phyloP scores from a whole-genome alignment of 2,113 vertebrate species.

The Vicugna pacos region DNA sequence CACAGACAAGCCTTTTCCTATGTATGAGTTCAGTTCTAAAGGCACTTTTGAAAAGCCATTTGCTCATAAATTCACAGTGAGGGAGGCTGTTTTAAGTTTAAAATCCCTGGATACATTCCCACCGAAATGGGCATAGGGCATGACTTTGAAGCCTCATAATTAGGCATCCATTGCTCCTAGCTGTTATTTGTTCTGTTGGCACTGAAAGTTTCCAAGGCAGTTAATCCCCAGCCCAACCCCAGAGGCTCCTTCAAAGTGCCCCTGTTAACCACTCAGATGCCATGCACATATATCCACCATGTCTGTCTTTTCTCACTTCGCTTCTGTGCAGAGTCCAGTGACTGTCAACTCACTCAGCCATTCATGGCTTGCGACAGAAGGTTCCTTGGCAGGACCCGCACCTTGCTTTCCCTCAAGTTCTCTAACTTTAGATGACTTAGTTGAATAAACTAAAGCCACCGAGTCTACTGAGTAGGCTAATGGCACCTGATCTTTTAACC shows the following conservation, averaged over 20 bases:
- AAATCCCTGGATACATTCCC: background rate
- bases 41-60: background rate
- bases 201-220: background rate
- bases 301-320: background rate
- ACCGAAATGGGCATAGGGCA: background rate
- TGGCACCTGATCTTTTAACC: background rate
- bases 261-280: background rate
- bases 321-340: background rate
- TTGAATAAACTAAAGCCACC: background rate
- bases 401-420: background rate
- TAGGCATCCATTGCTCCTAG: background rate
- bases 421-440: background rate
- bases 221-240: background rate
- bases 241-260: background rate
- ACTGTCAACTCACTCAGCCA: background rate
- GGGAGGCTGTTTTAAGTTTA: background rate
- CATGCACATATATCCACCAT: background rate
- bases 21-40: background rate
- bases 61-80: background rate
- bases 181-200: background rate
- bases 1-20: background rate
- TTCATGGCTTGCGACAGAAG: background rate
- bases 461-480: background rate
- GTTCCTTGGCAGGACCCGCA: background rate
- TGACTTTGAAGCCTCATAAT: background rate